Conservation (phyloP, 2,113 vertebrate species). For the Ceyx margarethae region DNA sequence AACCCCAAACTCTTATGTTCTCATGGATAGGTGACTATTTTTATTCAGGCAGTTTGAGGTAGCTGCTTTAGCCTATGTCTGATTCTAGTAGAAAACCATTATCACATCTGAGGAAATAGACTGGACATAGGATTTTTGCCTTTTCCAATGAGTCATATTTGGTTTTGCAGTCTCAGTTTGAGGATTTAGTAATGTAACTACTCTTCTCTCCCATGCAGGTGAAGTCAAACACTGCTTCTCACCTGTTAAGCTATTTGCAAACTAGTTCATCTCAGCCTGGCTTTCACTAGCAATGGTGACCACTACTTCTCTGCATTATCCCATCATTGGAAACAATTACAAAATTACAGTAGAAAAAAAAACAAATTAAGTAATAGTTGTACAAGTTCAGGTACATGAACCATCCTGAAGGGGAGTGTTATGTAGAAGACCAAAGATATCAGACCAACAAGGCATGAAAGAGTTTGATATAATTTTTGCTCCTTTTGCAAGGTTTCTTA, state of each 20-base stretch:
- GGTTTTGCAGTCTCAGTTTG: neutral
- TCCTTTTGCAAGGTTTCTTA: neutral
- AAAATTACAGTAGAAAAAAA: too few species aligned
- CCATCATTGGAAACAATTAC: too few species aligned
- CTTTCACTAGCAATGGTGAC: too few species aligned
- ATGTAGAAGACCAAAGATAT: neutral
- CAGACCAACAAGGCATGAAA: neutral
- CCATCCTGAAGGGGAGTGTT: neutral
- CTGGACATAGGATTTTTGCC: neutral
- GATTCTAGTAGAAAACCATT: neutral
- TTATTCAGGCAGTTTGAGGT: neutral
- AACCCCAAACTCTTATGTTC: neutral
- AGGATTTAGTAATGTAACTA: neutral
- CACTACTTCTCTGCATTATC: too few species aligned
- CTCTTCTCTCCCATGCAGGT: rapidly evolving
- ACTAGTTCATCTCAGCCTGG: neutral
- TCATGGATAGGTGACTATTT: neutral
- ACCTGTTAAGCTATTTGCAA: neutral
- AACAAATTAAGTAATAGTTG: neutral
- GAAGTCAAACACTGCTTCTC: neutral
- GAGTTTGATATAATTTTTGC: neutral
- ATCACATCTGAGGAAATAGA: neutral
- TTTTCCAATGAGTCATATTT: neutral
- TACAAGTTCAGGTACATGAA: neutral
- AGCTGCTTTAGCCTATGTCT: rapidly evolving